Base-by-base conservation (phyloP, 2,113 vertebrate species). In the Mystacornis crossleyi region DNA sequence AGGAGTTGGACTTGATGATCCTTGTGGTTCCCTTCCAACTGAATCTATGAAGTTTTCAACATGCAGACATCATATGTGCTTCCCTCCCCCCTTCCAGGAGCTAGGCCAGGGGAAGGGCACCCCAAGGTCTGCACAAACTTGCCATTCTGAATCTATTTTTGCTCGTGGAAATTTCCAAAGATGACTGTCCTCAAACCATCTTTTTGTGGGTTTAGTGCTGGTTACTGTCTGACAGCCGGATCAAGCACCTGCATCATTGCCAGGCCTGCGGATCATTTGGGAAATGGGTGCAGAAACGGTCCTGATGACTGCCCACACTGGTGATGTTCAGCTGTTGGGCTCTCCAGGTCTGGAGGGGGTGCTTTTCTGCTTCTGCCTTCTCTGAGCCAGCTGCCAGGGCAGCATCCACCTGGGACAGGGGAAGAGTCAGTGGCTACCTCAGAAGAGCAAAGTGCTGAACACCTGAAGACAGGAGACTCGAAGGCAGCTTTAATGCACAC, bases 321-420 rank as follows among this genome's bases (percentile, higher is more conserved):
- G 19, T 18, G 34, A n/a, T 69, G 24, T 4, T 85, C 48, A 57
- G 43, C 60, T 11, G 1, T 25, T 62, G 55, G 58, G 28, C 53
- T 33, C 20, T 36, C 14, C 1, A 2, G 17, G 4, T 53, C 53
- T 48, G 58, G 43, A 86, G 40, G 9, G 4, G 4, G 36, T 74
- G 42, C 6, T 54, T 16, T 60, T 66, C 38, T 6, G 2, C n/a
- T 57, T 77, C 64, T 89, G 23, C 72, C 17, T 40, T 81, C 38
- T 77, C 50, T 1, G 1, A 79, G 65, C 55, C 3, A 8, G 51
- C 77, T 34, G 23, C 43, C 66, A 36, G n/a, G 57, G 21, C 29
- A 57, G 47, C 23, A 3, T 18, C 12, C 1, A 1, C 14, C n/a
- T 0, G 0, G 60, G 38, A 31, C 0, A 3, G 28, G 34, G 34